Base-by-base conservation (phyloP, 1,140 invertebrate species). In the Drosophila pachea region DNA sequence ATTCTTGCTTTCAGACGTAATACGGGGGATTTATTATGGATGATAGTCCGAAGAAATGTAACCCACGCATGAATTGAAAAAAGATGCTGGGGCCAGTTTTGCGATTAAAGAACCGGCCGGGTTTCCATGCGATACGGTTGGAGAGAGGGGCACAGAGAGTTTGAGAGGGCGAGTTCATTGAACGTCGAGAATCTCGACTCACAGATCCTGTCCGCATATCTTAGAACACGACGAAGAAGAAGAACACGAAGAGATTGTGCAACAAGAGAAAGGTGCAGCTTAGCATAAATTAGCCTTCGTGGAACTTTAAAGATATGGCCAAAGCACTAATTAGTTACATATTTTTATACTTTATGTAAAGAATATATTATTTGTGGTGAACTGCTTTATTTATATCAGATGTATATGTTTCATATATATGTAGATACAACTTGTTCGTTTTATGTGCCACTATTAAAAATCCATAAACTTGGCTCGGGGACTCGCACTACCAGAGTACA, bases 61-160 rank as follows among this genome's bases (percentile, higher is more conserved):
- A 73, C 74, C 66, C 52, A 48, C 42, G 62, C 48, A 22, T 22
- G 38, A 56, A 45, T 31, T 22, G 32, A 38, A 48, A 69, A 79
- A 86, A 84, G 81, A 71, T 66, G 81, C 81, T 71, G 53, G 49
- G 49, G 53, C 81, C 71, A 84, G 48, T 84, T 86, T 78, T 70
- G 55, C 52, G 49, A 45, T 66, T 61, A 31, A 48, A 49, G 29
- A 60, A 47, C 48, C 40, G 54, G 45, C 65, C 66, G 60, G 67
- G 76, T 64, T 76, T 74, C 76, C 43, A 49, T 54, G 65, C 52
- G 40, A 43, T 22, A 22, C 22, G n/a, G 40, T 2, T 6, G 7
- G 12, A 12, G 1, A 14, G 40, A 43, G 6, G 9, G 40, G 12
- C 5, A 14, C n/a, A 1, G 11, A 42, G 11, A 40, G 38, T 5